Evolutionary conservation across 2,888 invertebrate species (phyloP).

Genomic region (Tinea trinotella): DNA sequence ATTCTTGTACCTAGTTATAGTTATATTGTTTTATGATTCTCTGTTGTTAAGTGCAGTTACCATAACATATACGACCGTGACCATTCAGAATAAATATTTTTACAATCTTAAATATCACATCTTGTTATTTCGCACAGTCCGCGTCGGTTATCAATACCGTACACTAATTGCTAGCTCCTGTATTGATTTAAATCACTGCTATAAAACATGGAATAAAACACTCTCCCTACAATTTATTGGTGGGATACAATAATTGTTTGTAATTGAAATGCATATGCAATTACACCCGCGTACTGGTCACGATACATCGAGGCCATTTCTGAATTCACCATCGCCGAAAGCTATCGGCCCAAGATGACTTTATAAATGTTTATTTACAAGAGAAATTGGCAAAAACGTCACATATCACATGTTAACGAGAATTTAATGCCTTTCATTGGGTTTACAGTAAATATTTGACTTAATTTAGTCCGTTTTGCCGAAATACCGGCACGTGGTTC

Average conservation of each 20-base stretch:
- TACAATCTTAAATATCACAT: conserved; percentile 7
- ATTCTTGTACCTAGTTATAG: too few species aligned
- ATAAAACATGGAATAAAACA: conserved; percentile 34
- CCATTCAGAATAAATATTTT: conserved; percentile 3
- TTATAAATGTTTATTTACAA: conserved; percentile 20
- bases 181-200: conserved; percentile 36
- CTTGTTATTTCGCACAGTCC: conserved; percentile 6
- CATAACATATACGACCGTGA: neutral
- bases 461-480: conserved; percentile 21
- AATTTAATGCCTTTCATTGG: conserved; percentile 25
- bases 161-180: conserved; percentile 35
- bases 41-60: neutral
- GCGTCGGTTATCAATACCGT: conserved; percentile 22
- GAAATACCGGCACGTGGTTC: conserved; percentile 25
- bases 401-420: conserved; percentile 27
- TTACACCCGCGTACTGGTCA: conserved; percentile 23
- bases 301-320: neutral
- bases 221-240: conserved; percentile 37
- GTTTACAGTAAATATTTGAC: conserved; percentile 18
- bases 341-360: conserved; percentile 25
- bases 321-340: conserved; percentile 31
- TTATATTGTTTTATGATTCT: neutral
- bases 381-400: conserved; percentile 27
- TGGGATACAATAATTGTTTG: conserved; percentile 42
- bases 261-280: conserved; percentile 43